Percentiles rank a stretch among this genome's conserved stretches.
Evolutionary conservation across 2,113 vertebrate species (phyloP).

Genomic region (Sigmodon hispidus): DNA sequence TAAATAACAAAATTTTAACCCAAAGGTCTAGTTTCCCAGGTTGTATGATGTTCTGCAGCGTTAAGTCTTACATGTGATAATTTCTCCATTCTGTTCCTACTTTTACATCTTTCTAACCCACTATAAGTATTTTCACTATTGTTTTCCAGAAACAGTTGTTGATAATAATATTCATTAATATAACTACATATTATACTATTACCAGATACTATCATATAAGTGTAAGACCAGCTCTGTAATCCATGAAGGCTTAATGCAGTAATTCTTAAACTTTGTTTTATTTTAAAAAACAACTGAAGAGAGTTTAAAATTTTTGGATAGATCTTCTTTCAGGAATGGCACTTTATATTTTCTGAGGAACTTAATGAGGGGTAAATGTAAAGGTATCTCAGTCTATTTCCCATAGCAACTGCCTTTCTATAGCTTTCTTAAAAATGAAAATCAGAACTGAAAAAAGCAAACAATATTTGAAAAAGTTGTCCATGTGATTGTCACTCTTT

Average conservation of each 20-base stretch:
- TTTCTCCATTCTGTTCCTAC: neutral
- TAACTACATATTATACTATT: neutral
- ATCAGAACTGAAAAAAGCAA: neutral
- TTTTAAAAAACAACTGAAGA: neutral
- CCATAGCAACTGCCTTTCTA: rapidly evolving
- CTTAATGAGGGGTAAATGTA: neutral
- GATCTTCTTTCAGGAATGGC: neutral
- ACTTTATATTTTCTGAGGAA: neutral
- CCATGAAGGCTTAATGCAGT: neutral
- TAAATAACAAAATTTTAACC: neutral
- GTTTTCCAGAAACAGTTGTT: neutral
- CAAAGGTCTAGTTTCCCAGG: neutral
- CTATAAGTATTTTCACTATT: neutral
- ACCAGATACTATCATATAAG: neutral
- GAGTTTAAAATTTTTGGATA: neutral
- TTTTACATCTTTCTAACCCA: neutral
- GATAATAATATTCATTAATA: neutral
- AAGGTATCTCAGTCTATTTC: neutral
- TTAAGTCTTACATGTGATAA: neutral
- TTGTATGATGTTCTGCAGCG: neutral
- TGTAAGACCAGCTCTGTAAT: neutral
- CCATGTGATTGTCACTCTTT: neutral
- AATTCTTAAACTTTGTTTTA: neutral
- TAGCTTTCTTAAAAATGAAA: neutral
- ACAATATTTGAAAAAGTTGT: neutral